Evolutionary conservation across 2,797 vertebrate genomes (phyloP), one percentile per base, ranked within the genome.

Genomic region (Lutjanus argentimaculatus): DNA sequence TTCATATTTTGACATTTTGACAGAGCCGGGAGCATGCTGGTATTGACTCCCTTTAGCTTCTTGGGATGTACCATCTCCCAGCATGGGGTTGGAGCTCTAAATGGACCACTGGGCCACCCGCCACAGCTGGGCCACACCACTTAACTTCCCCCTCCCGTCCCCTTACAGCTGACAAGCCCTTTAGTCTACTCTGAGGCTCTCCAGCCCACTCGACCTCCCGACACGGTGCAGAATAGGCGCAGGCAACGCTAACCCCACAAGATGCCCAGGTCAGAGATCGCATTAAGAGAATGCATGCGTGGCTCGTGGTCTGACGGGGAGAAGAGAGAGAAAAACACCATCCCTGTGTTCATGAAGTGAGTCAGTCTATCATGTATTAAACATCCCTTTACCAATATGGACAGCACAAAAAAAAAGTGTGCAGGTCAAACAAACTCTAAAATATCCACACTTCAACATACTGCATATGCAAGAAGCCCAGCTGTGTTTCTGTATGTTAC

Each of bases 191-290:
- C 67, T 7, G 8, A 84, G 83, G 72, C 88, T 89, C 85, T 90
- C 87, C 79, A 86, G 83, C 79, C 92, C 94, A 94, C 94, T 95
- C 92, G 94, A 95, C 94, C 95, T 95, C 94, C 88, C 88, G 94
- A 96, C 96, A 95, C 84, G 59, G 90, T n/a, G 57, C 78, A 91
- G 91, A 91, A 92, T 88, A 91, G 89, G 75, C 66, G 15, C 85
- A 79, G 79, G 80, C 86, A 71, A 80, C 61, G 36, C 83, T 90
- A 89, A 91, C 91, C 84, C 80, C 72, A 67, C 87, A 92, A 91
- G 90, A 88, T 89, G 85, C 73, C 74, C 61, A 77, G 93, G 93
- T 95, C 92, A 93, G 70, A 92, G 93, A 91, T 94, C 81, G 58
- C 52, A 72, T 88, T 79, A 80, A 71, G 62, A 83, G 91, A 92